These are phyloP conservation scores for Hemaris fuciformis DNA, from an alignment of 2,888 invertebrate genomes.

Conservation along the genomic window DNA sequence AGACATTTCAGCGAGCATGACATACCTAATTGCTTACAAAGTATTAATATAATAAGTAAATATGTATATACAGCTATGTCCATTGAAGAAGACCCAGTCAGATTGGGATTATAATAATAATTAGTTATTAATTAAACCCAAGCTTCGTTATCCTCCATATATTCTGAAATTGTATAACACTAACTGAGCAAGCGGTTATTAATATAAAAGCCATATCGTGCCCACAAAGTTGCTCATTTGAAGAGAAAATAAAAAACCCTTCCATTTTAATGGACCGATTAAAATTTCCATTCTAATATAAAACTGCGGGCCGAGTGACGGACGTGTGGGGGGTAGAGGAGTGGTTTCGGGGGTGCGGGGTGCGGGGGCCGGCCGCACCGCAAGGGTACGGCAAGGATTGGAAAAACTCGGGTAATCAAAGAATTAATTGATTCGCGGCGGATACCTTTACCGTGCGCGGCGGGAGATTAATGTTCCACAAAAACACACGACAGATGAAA, in stretches of 20 bases:
- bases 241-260: conserved; percentile 12
- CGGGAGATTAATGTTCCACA: neutral
- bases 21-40: too few relatives aligned
- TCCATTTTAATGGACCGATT: conserved; percentile 38
- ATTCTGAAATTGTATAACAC: too few relatives aligned
- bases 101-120: too few relatives aligned
- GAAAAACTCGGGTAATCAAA: conserved; percentile 47
- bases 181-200: neutral
- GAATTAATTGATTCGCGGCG: conserved; percentile 51
- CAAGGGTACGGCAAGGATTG: conserved; percentile 23
- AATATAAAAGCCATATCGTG: neutral
- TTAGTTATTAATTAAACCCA: too few relatives aligned
- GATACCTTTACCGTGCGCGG: conserved; percentile 8
- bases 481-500: conserved; percentile 3
- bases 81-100: too few relatives aligned
- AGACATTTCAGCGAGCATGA: too few relatives aligned
- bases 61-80: too few relatives aligned
- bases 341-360: neutral
- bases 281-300: conserved; percentile 43
- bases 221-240: neutral
- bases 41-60: too few relatives aligned
- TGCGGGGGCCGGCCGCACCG: conserved; percentile 3
- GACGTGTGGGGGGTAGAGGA: neutral
- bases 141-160: too few relatives aligned
- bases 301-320: conserved; percentile 18